Conservation (phyloP, 2,888 invertebrate genomes). For the Acrobasis suavella region DNA sequence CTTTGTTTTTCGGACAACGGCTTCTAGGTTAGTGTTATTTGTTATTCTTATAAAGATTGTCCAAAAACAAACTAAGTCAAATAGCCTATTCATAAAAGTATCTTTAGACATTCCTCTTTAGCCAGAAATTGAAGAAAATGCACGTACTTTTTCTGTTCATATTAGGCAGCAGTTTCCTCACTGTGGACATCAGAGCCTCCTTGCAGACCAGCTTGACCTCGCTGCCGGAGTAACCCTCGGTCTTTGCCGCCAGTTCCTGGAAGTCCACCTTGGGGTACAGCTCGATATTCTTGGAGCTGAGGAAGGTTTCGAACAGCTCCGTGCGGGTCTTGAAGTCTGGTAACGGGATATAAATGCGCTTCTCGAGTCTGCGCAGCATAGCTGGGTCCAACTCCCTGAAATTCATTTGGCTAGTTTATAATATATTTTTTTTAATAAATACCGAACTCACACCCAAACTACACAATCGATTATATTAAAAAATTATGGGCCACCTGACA, state of each 20-base stretch:
- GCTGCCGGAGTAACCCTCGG: slow-evolving; percentile 92
- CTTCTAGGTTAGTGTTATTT: no score
- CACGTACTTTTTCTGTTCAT: slow-evolving; percentile 56
- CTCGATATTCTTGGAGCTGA: slow-evolving; percentile 75
- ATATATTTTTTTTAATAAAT: no score
- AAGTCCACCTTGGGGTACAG: slow-evolving; percentile 72
- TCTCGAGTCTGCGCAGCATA: slow-evolving; percentile 93
- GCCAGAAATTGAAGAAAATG: no score
- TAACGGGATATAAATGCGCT: slow-evolving; percentile 90
- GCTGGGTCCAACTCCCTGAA: slow-evolving; percentile 93
- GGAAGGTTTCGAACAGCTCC: slow-evolving; percentile 85
- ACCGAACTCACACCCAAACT: no score
- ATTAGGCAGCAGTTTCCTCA: slow-evolving; percentile 84
- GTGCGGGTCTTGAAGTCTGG: slow-evolving; percentile 87
- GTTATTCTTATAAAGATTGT: no score
- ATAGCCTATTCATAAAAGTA: no score
- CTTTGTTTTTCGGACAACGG: no score
- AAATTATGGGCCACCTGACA: no score
- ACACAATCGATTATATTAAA: no score
- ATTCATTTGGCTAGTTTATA: slow-evolving; percentile 18
- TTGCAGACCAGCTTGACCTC: slow-evolving; percentile 94
- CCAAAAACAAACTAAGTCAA: no score
- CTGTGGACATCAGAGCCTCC: slow-evolving; percentile 92
- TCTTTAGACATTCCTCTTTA: no score
- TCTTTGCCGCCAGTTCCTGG: slow-evolving; percentile 74